Conservation (phyloP, 2,113 vertebrate genomes). For the Malurus cyaneus region DNA sequence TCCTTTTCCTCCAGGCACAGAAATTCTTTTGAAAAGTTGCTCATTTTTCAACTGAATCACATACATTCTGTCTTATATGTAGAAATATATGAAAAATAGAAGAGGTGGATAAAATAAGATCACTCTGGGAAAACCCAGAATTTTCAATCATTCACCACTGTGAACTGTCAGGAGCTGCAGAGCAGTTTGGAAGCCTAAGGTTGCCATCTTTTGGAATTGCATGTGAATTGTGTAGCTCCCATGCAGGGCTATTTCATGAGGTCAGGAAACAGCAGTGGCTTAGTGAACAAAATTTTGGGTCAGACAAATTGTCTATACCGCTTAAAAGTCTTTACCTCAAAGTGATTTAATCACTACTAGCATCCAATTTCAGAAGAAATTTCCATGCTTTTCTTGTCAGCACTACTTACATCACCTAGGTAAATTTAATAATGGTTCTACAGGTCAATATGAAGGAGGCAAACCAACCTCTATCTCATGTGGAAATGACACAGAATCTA, state of each 20-base stretch:
- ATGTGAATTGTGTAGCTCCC: slow-evolving; percentile 24
- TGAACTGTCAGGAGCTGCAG: not conserved
- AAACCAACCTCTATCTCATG: not conserved
- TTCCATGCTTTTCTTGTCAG: not conserved
- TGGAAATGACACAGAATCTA: not conserved
- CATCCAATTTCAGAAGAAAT: not conserved
- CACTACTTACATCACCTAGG: not conserved
- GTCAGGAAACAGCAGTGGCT: not conserved
- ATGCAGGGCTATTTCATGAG: not conserved
- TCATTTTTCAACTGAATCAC: not conserved
- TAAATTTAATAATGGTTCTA: not conserved
- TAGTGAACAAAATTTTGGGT: not conserved
- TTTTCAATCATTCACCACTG: not conserved
- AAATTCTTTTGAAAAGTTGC: not conserved
- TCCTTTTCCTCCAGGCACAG: not conserved
- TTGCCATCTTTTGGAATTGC: slow-evolving; percentile 54
- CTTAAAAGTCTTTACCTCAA: not conserved
- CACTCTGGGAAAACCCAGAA: not conserved
- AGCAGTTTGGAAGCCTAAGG: slow-evolving; percentile 29
- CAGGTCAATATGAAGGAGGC: not conserved
- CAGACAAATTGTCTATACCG: not conserved
- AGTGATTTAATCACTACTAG: not conserved
- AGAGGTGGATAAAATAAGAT: not conserved
- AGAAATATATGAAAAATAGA: not conserved
- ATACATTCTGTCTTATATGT: not conserved